Base-by-base conservation (phyloP, 2,888 invertebrate genomes). In the Theretra japonica region DNA sequence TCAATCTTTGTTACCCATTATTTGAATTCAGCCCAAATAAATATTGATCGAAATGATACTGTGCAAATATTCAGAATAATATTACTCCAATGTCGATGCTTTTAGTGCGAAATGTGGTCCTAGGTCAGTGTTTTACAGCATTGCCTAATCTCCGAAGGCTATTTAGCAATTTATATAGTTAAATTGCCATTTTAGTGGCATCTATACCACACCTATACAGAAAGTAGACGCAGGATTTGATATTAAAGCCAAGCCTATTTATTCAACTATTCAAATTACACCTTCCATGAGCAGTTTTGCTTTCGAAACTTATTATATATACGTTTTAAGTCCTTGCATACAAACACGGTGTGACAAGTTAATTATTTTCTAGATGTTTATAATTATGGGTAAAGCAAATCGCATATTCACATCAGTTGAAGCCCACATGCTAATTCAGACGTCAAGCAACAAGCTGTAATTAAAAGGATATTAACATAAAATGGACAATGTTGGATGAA, bases 301-400 rank as follows among this genome's bases (percentile, higher is more conserved):
- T 53, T 28, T 25, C 25, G 33, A 69, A 69, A 30, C 21, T 33
- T 57, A 48, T 41, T 7, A 70, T 56, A 58, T 7, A 68, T 19
- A 53, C 53, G 53, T 53, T n/a, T 53, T 53, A 53, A 53, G 53
- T 53, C 68, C 68, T 58, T 59, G 60, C 28, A 30, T 56, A 65
- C 56, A 65, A 62, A 69, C 80, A 82, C 70, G 73, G 74, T 62
- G 71, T 76, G 85, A 85, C 85, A 83, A 71, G 77, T 79, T 80
- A 83, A 82, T 85, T 83, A 83, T 83, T 80, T 77, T 69, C 68
- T 21, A 69, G 33, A 53, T 58, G 33, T 70, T 41, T 70, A 53
- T 78, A 80, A 79, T 80, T 77, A 76, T 69, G 76, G 73, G 76
- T 75, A 75, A 77, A 79, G 78, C 73, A 72, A 72, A 74, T 73